Conservation (phyloP, 64 coral and sea anemone species). For the Montipora cactus region DNA sequence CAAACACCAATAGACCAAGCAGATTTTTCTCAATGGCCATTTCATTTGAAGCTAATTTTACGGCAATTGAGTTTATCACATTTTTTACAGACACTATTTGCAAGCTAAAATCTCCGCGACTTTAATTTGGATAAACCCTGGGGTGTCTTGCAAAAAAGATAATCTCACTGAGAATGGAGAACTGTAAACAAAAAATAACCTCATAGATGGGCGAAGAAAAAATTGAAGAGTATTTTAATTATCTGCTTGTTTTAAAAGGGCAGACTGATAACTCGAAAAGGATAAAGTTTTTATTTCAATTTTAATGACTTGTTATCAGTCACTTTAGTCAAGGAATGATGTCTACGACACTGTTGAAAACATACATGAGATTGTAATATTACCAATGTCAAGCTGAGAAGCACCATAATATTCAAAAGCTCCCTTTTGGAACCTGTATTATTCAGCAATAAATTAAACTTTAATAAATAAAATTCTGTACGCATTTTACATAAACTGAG, state of each 20-base stretch:
- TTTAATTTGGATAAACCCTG: constrained; percentile 9
- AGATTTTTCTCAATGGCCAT: background rate
- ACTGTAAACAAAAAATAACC: constrained; percentile 27
- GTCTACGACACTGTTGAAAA: background rate
- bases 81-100: background rate
- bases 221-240: constrained; percentile 4
- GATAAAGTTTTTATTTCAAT: background rate
- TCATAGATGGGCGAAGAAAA: background rate
- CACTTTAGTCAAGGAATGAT: background rate
- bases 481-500: constrained; percentile 27
- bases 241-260: constrained; percentile 37
- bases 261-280: constrained; percentile 14
- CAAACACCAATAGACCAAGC: background rate
- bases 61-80: background rate
- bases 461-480: constrained; percentile 22
- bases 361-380: background rate
- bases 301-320: background rate
- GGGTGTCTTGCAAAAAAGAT: constrained; percentile 31
- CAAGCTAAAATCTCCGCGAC: constrained; percentile 12
- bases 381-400: background rate
- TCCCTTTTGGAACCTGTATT: background rate
- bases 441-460: constrained; percentile 1
- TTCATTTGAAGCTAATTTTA: constrained; percentile 38
- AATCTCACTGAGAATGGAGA: constrained; percentile 12
- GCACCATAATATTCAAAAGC: background rate